Percentiles rank a stretch among this genome's conserved stretches.
These are phyloP conservation scores for Halesus radiatus DNA, from an alignment of 1,140 invertebrate species.

Conservation along the genomic window DNA sequence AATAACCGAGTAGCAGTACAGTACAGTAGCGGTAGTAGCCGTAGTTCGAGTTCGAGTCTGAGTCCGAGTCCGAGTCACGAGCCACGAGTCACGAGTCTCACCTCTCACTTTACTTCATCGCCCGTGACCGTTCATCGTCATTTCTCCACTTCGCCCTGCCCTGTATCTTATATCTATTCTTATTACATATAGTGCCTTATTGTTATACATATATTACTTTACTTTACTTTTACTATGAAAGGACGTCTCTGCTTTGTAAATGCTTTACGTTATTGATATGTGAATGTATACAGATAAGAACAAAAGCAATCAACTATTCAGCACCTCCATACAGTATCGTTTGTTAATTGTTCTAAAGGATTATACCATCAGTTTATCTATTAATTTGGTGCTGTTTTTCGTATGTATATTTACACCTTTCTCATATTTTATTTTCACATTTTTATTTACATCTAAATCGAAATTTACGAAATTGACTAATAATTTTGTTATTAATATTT, in stretches of 20 bases:
- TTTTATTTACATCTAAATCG: constrained; percentile 15
- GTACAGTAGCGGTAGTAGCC: no score
- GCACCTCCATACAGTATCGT: constrained; percentile 28
- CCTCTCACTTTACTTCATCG: no score
- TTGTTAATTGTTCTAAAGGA: constrained; percentile 33
- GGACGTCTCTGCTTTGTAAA: constrained; percentile 38
- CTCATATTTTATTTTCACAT: constrained; percentile 36
- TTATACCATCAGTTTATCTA: constrained; percentile 40
- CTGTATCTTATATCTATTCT: not conserved
- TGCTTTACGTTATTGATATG: constrained; percentile 35
- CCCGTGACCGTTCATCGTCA: no score
- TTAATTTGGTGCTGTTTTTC: constrained; percentile 40
- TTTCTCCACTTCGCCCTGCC: not conserved
- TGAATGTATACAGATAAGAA: constrained; percentile 35
- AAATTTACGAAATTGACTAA: constrained; percentile 11
- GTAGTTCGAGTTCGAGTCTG: no score
- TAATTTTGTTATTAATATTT: constrained; percentile 44
- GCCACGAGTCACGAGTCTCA: no score
- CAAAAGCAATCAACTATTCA: constrained; percentile 16
- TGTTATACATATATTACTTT: constrained; percentile 21
- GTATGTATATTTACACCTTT: constrained; percentile 29
- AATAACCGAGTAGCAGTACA: no score
- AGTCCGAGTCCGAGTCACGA: no score
- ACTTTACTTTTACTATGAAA: not conserved
- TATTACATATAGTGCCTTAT: not conserved